phyloP scores from a whole-genome alignment of 2,797 vertebrate species.

The Perodicticus potto region DNA sequence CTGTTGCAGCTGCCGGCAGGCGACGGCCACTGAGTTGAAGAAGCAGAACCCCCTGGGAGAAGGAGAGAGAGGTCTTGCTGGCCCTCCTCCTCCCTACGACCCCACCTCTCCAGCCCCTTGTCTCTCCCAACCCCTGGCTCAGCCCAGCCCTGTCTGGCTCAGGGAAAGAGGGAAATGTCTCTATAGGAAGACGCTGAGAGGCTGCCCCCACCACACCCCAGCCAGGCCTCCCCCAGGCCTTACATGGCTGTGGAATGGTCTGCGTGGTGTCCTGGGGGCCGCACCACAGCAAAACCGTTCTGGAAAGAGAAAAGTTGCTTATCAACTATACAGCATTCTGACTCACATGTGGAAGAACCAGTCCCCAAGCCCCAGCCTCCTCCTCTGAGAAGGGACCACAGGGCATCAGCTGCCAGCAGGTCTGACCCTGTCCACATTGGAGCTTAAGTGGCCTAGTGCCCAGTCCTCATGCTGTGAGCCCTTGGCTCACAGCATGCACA shows the following conservation, averaged over 20 bases:
- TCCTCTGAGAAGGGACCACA: background rate
- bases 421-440: too few relatives aligned
- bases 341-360: background rate
- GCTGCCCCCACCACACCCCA: background rate
- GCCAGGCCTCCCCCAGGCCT: constrained; percentile 60
- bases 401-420: background rate
- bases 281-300: constrained; percentile 98
- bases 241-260: constrained; percentile 97
- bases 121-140: background rate
- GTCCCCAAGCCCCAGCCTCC: background rate
- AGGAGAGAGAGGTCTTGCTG: background rate
- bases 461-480: too few relatives aligned
- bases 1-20: constrained; percentile 96
- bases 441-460: background rate
- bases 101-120: background rate
- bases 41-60: constrained; percentile 96
- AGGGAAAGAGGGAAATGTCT: background rate
- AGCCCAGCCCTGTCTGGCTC: background rate
- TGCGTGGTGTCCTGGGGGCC: constrained; percentile 97
- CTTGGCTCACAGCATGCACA: background rate
- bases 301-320: constrained; percentile 79
- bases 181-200: background rate
- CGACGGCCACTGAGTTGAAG: constrained; percentile 98
- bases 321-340: background rate
- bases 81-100: background rate